Conservation (phyloP, 2,888 invertebrate genomes). For the Craniophora ligustri region DNA sequence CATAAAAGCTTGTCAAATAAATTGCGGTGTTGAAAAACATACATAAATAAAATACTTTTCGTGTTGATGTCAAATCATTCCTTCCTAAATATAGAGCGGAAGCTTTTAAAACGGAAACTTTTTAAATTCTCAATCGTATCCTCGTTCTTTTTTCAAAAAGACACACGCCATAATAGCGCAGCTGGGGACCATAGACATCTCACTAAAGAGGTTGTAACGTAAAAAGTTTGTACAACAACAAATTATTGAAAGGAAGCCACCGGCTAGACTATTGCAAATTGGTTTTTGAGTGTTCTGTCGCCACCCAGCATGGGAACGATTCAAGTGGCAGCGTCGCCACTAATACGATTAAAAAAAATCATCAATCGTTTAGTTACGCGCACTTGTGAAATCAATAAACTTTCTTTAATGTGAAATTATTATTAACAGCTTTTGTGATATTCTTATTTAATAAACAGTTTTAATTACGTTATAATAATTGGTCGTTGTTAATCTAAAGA, state of each 20-base stretch:
- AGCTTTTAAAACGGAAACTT: slow-evolving; percentile 58
- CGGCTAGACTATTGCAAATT: slow-evolving; percentile 86
- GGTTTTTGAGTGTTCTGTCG: slow-evolving; percentile 84
- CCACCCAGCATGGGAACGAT: slow-evolving; percentile 85
- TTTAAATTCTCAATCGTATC: slow-evolving; percentile 63
- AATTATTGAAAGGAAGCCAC: slow-evolving; percentile 71
- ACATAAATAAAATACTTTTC: slow-evolving; percentile 41
- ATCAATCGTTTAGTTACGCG: slow-evolving; percentile 55
- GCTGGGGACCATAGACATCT: slow-evolving; percentile 68
- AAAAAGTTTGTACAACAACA: slow-evolving; percentile 59
- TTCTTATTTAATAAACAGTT: slow-evolving; percentile 24
- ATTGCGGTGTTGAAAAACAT: slow-evolving; percentile 28
- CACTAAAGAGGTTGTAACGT: slow-evolving; percentile 58
- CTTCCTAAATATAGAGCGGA: slow-evolving; percentile 56
- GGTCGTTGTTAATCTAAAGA: slow-evolving; percentile 27
- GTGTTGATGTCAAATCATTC: slow-evolving; percentile 53
- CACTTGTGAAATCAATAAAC: slow-evolving; percentile 78
- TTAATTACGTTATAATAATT: slow-evolving; percentile 36
- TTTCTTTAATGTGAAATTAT: slow-evolving; percentile 67
- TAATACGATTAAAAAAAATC: slow-evolving; percentile 66
- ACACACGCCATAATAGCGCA: slow-evolving; percentile 77
- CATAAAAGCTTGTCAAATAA: slow-evolving; percentile 10
- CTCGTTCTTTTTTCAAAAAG: slow-evolving; percentile 66
- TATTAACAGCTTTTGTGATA: slow-evolving; percentile 50
- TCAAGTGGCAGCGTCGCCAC: slow-evolving; percentile 74